Base-by-base conservation (phyloP, 92 coral and sea anemone genomes). In the Diadumene lineata region DNA sequence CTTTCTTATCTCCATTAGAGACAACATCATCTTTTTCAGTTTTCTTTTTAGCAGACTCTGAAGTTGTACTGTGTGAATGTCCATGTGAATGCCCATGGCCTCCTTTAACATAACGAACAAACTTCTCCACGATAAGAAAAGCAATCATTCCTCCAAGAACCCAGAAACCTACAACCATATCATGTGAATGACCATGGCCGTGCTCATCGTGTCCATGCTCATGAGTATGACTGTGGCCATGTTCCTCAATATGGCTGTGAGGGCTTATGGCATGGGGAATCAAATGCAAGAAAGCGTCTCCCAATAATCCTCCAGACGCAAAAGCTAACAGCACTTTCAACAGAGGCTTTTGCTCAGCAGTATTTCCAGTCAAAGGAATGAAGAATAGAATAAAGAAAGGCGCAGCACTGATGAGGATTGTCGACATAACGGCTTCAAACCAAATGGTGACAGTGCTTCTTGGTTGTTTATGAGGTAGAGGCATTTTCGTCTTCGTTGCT, bases 211-310 rank as follows among this genome's bases (percentile, higher is more conserved):
- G 68, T 66, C 84, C 18, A 56, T 66, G 84, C 74, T 91, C 50
- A 71, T 67, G 57, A 7, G 94, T 80, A 27, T 87, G 91, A 0
- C 61, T 51, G 25, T 86, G 93, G 22, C 80, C 76, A 28, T 75
- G 76, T 1, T 89, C 91, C 23, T 86, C 96, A n/a, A 75, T 82
- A 73, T 92, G 96, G 51, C 92, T 86, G 55, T 96, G 99, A 34
- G 99, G 99, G 2, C 90, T 93, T 63, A 96, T 90, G 25, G 99
- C 99, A 77, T 96, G 99, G 1, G 99, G 99, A 48, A 96, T 96
- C 64, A 96, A 73, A 77, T 96, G 99, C 50, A 96, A 82, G 48
- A 96, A 96, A 17, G 99, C 99, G 33, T 96, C 99, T n/a, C 99
- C 99, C 24, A 96, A 65, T 43, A 96, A 85, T 10, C 99, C 99